Base-by-base conservation (phyloP, 2,888 invertebrate genomes). In the Tetranychus truncatus region DNA sequence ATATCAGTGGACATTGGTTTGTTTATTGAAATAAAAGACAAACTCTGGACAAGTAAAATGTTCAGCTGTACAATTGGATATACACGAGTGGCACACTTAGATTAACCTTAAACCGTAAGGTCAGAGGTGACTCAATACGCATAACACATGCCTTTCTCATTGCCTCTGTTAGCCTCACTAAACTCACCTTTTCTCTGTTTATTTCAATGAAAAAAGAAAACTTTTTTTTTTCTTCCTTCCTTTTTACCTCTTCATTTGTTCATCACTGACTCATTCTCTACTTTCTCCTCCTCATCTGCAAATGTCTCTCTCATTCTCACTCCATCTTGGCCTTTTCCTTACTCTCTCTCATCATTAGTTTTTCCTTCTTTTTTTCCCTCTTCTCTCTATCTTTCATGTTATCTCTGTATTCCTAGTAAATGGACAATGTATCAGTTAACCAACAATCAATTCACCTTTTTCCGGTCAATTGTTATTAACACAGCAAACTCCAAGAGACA, bases 291-390 rank as follows among this genome's bases (percentile, higher is more conserved):
- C 69, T 6, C 21, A 11, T 67, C 24, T 66, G 20, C 66, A 66
- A 66, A 66, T 66, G 66, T 66, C 11, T 66, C 11, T 66, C 67
- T 4, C 67, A 1, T 67, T 67, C 11, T 67, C 67, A 18, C 67
- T 67, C 8, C 0, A 9, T 67, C 8, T 69, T 11, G 11, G 11
- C 34, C 69, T 69, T 21, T 21, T 21, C 34, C 15, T 69, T 6
- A 1, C 69, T 69, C 67, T 67, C n/a, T n/a, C 2, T 67, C 67
- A 6, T 55, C 55, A 9, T 55, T 15, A 55, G 2, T 15, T 15
- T 67, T n/a, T 67, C 67, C n/a, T 21, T 18, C 67, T 67, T 21
- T 67, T 11, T 21, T n/a, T n/a, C n/a, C n/a, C n/a, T 67, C 67
- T 67, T 69, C 69, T 69, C 69, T 20, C 69, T 9, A 11, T n/a